Evolutionary conservation across 2,888 invertebrate species (phyloP).

Genomic region (Gymnoscelis rufifasciata): DNA sequence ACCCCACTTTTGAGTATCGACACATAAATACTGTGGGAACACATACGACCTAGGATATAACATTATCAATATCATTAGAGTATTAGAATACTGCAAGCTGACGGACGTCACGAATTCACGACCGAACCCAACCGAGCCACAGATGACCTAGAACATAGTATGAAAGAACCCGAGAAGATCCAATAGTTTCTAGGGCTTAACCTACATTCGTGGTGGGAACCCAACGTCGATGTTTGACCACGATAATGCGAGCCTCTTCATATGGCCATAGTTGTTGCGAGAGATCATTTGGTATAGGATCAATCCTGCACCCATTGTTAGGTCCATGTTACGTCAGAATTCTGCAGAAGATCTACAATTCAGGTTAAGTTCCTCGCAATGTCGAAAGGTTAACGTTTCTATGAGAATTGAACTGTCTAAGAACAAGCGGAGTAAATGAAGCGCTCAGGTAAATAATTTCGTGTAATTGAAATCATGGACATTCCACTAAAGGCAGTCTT

Average conservation of each 20-base stretch:
- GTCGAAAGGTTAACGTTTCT: not conserved
- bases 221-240: constrained; percentile 33
- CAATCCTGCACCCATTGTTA: constrained; percentile 6
- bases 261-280: constrained; percentile 20
- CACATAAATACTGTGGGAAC: constrained; percentile 13
- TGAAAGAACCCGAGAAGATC: not conserved
- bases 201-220: constrained; percentile 33
- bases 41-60: constrained; percentile 13
- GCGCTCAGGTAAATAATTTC: not conserved
- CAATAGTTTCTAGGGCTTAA: constrained; percentile 11
- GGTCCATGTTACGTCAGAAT: constrained; percentile 1
- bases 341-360: not conserved
- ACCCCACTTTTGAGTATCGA: not conserved
- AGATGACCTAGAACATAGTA: constrained; percentile 3
- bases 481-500: constrained; percentile 7
- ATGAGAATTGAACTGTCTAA: constrained; percentile 17
- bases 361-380: not conserved
- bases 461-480: constrained; percentile 11
- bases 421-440: not conserved
- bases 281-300: constrained; percentile 13
- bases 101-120: constrained; percentile 35
- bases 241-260: constrained; percentile 29
- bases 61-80: constrained; percentile 25
- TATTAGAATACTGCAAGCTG: constrained; percentile 23
- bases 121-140: constrained; percentile 12